These are phyloP conservation scores for Ormyrus thymus DNA, from an alignment of 2,888 invertebrate genomes.

Conservation along the genomic window DNA sequence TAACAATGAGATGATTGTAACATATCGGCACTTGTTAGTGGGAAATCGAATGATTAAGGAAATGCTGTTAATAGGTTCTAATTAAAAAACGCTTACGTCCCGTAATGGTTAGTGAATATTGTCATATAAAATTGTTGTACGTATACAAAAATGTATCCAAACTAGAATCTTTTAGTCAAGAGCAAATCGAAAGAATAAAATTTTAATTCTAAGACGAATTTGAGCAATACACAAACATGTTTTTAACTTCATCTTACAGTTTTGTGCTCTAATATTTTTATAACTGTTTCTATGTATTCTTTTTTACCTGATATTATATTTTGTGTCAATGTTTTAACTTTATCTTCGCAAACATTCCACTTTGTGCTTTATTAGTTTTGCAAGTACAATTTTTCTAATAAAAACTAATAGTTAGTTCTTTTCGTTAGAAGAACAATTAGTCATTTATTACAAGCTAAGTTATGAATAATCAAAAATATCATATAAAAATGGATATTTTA, in stretches of 20 bases:
- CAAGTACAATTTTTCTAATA: conserved; percentile 20
- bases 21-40: conserved; percentile 40
- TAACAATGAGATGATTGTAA: conserved; percentile 21
- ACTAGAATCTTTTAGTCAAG: conserved; percentile 11
- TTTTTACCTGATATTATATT: background rate
- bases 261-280: background rate
- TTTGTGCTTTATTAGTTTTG: conserved; percentile 13
- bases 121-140: conserved; percentile 34
- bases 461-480: background rate
- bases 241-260: background rate
- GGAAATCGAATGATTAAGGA: conserved; percentile 25
- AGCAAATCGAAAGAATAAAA: conserved; percentile 30
- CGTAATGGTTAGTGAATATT: conserved; percentile 35
- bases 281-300: background rate
- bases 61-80: conserved; percentile 37
- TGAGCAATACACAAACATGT: background rate
- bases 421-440: no score
- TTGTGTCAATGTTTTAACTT: no score
- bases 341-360: conserved; percentile 31
- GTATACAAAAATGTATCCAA: conserved; percentile 40
- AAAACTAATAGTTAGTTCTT: background rate
- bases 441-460: no score
- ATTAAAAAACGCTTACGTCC: conserved; percentile 38
- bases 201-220: background rate
- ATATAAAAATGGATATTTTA: background rate